phyloP scores from a whole-genome alignment of 1,140 invertebrate species.

The Zaprionus camerounensis region DNA sequence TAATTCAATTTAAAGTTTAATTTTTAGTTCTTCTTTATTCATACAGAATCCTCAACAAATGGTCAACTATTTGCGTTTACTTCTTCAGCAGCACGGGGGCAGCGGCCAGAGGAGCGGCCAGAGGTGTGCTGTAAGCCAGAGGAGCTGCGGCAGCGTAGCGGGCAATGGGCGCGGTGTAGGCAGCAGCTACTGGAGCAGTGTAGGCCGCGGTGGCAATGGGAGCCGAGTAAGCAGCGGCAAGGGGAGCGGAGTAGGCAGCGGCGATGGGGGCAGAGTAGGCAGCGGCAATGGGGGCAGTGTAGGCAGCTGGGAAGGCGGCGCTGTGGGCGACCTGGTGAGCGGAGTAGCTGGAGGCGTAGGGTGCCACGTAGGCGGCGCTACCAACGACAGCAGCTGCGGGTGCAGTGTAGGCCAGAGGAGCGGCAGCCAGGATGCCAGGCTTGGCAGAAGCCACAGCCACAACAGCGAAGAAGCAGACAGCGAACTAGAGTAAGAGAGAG shows the following conservation, averaged over 20 bases:
- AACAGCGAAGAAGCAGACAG: conserved; percentile 77
- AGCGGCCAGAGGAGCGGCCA: conserved; percentile 58
- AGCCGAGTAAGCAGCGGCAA: conserved; percentile 52
- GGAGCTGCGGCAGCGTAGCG: conserved; percentile 52
- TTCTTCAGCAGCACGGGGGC: conserved; percentile 74
- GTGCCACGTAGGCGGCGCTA: conserved; percentile 85
- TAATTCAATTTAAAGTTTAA: conserved; percentile 60
- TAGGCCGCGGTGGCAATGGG: conserved; percentile 58
- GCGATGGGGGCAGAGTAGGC: conserved; percentile 56
- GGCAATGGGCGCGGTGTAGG: conserved; percentile 72
- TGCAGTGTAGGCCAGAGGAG: conserved; percentile 72
- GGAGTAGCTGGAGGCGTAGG: conserved; percentile 83
- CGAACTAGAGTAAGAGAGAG: conserved; percentile 43
- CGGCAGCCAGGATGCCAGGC: conserved; percentile 68
- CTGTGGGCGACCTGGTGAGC: conserved; percentile 71
- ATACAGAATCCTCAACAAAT: conserved; percentile 51
- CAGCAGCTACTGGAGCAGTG: conserved; percentile 34
- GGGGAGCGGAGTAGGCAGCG: conserved; percentile 54
- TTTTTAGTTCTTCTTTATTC: conserved; percentile 65
- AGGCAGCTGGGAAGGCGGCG: conserved; percentile 81
- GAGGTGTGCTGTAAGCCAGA: conserved; percentile 36
- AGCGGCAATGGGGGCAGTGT: conserved; percentile 76
- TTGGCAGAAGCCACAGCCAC: conserved; percentile 75
- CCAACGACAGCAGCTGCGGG: conserved; percentile 80
- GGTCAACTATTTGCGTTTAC: conserved; percentile 38